Base-by-base conservation (phyloP, 2,113 vertebrate species). In the Halichoerus grypus region DNA sequence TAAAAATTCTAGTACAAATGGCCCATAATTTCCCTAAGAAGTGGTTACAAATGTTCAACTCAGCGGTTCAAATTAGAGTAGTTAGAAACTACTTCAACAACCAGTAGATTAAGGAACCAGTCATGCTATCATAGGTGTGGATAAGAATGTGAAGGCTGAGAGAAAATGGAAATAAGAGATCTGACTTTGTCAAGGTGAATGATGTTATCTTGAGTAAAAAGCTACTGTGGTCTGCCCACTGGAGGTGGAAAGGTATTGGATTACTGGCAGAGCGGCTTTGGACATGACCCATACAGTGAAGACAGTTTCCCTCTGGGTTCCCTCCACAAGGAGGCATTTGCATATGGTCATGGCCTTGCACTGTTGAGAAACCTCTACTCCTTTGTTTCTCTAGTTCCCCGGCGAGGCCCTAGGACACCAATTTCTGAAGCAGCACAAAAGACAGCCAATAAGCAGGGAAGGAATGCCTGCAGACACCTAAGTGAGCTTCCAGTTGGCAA, bases 181-280 rank as follows among this genome's bases (percentile, higher is more conserved):
- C 53, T 22, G 46, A 83, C 93, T 97, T 98, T 97, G 67, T 93
- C 97, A 96, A 98, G 91, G 92, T 97, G 79, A 97, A 57, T 42
- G 39, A 94, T 96, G 49, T 89, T 97, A 98, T 98, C 97, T 96
- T 84, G 67, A 83, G 97, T 96, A 86, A 74, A 63, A 91, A 57
- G 90, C 81, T 81, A 95, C 71, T 71, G 15, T 3, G 8, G 36
- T 71, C 91, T 26, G 4, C 5, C 26, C 87, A 49, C 76, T 97
- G 91, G 94, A 33, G 39, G 80, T 55, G 94, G 49, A 4, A 89
- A 46, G 80, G 89, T 88, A 55, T 98, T 98, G 91, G 26, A 39
- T 98, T 97, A 90, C 88, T 13, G 26, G 55, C 33, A 49, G 67
- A 84, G 65, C 81, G 42, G 15, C 86, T 95, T 91, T 88, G 87